Conservation (phyloP, 37 sponge, comb jelly and placozoan species). For the Spongilla lacustris region DNA sequence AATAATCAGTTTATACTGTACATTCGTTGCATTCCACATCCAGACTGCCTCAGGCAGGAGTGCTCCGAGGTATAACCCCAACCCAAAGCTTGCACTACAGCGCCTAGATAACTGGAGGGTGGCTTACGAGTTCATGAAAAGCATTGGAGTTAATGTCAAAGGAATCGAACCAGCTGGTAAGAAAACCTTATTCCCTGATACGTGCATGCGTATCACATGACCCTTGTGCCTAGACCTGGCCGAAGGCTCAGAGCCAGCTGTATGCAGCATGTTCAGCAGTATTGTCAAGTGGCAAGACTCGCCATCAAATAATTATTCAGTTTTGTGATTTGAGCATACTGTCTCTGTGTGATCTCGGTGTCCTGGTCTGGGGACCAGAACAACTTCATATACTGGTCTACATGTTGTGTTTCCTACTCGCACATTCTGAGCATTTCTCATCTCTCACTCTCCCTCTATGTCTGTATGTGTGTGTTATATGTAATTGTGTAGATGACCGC, state of each 20-base stretch:
- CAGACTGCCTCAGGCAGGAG: slow-evolving; percentile 63
- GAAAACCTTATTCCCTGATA: too few relatives aligned
- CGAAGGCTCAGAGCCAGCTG: slow-evolving; percentile 47
- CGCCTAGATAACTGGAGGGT: slow-evolving; percentile 78
- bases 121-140: slow-evolving; percentile 70
- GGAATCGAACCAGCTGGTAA: slow-evolving; percentile 84
- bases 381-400: too few relatives aligned
- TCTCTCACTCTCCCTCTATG: too few relatives aligned
- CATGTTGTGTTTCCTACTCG: too few relatives aligned
- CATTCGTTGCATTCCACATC: too few relatives aligned
- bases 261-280: slow-evolving; percentile 71
- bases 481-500: too few relatives aligned
- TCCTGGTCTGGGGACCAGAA: background rate
- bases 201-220: too few relatives aligned
- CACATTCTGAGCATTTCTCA: too few relatives aligned
- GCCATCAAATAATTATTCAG: background rate
- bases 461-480: too few relatives aligned
- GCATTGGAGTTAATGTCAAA: slow-evolving; percentile 61
- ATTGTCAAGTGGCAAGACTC: slow-evolving; percentile 65
- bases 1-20: too few relatives aligned
- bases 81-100: slow-evolving; percentile 65
- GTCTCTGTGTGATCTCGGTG: background rate
- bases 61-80: slow-evolving; percentile 41
- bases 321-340: background rate
- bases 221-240: slow-evolving; percentile 54